phyloP scores from a whole-genome alignment of 2,797 vertebrate genomes.

The Gadopsis bispinosus region DNA sequence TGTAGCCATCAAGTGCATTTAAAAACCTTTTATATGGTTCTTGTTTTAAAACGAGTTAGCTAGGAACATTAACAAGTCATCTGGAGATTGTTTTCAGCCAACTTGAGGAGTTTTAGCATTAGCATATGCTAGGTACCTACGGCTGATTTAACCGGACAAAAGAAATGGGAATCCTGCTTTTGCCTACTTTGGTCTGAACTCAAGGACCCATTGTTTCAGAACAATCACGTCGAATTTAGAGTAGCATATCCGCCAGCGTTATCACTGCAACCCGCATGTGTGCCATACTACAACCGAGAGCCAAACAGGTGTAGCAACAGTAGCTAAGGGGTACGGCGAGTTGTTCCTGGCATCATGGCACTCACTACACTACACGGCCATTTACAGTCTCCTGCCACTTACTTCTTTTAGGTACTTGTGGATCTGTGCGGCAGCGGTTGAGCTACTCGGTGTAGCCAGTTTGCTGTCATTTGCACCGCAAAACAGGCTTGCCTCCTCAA shows the following conservation, averaged over 20 bases:
- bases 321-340: neutral
- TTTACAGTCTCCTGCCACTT: conserved; percentile 14
- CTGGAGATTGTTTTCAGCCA: neutral
- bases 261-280: neutral
- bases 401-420: conserved; percentile 62
- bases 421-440: conserved; percentile 80
- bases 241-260: neutral
- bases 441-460: conserved; percentile 84
- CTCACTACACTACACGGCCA: neutral
- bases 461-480: conserved; percentile 88
- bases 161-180: neutral
- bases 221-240: no score
- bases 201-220: no score
- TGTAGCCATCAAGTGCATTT: neutral
- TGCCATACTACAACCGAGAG: no score
- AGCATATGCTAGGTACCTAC: neutral
- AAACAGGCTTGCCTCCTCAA: conserved; percentile 88
- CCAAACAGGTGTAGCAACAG: no score
- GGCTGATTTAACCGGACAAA: neutral
- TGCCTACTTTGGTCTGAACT: neutral
- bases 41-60: neutral
- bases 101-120: neutral
- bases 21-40: neutral
- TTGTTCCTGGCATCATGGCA: neutral
- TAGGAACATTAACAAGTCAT: neutral